Conservation (phyloP, 2,113 vertebrate genomes). For the Pantherophis guttatus region DNA sequence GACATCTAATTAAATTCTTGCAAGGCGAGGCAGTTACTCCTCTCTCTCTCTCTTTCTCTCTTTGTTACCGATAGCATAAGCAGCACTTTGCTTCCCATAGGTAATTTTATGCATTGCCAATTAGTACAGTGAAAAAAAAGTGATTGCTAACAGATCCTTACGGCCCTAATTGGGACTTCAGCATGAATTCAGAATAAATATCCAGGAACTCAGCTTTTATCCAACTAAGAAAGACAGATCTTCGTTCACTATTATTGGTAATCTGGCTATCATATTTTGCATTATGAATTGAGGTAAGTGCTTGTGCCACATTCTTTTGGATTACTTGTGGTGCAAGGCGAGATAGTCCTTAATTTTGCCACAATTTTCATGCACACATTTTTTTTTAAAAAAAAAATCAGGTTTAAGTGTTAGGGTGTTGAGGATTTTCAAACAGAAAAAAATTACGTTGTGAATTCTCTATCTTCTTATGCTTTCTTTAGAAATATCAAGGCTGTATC, state of each 20-base stretch:
- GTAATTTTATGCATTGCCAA: slow-evolving; percentile 23
- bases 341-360: neutral
- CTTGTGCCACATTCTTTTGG: neutral
- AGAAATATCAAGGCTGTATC: neutral
- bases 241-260: slow-evolving; percentile 21
- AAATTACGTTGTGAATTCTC: neutral
- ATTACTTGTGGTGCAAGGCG: slow-evolving; percentile 28
- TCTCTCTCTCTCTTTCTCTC: slow-evolving; percentile 27
- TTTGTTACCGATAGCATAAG: slow-evolving; percentile 24
- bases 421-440: neutral
- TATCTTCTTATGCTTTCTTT: neutral
- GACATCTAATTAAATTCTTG: slow-evolving; percentile 9
- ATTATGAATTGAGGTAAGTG: neutral
- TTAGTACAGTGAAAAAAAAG: slow-evolving; percentile 38
- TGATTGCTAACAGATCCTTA: slow-evolving; percentile 29
- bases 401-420: neutral
- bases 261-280: neutral
- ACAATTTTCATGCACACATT: neutral
- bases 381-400: neutral
- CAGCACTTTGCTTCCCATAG: slow-evolving; percentile 22
- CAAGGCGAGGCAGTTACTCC: neutral
- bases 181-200: slow-evolving; percentile 36
- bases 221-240: slow-evolving; percentile 24
- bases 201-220: slow-evolving; percentile 45
- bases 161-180: slow-evolving; percentile 51